phyloP scores from a whole-genome alignment of 35 echinoderm and acorn worm species.

The Apostichopus californicus region DNA sequence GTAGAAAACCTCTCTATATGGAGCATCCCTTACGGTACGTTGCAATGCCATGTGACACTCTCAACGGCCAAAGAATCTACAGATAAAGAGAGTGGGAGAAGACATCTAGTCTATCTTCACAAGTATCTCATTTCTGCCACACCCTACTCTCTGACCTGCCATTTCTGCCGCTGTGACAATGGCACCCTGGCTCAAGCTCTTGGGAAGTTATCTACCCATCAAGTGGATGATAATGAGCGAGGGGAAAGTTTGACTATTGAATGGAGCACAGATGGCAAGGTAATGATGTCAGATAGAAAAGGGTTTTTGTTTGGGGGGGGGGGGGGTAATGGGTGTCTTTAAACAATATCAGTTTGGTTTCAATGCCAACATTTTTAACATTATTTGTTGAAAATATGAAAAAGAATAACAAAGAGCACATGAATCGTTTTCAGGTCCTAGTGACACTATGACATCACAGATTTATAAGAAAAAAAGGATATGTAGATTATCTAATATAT shows the following conservation, averaged over 20 bases:
- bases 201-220: neutral
- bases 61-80: neutral
- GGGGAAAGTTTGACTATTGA: neutral
- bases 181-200: slow-evolving; percentile 17
- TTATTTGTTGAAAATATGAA: too few species aligned
- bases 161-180: neutral
- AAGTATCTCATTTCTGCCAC: neutral
- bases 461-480: too few species aligned
- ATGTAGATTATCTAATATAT: too few species aligned
- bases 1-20: slow-evolving; percentile 15
- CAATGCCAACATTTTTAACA: too few species aligned
- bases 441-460: too few species aligned
- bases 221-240: neutral
- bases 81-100: neutral
- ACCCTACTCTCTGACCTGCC: neutral
- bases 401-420: too few species aligned
- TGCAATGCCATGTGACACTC: slow-evolving; percentile 24
- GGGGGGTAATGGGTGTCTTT: too few species aligned
- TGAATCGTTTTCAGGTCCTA: too few species aligned
- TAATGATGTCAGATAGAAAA: neutral
- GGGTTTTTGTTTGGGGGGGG: too few species aligned
- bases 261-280: neutral
- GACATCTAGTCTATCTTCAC: neutral
- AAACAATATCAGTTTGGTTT: too few species aligned
- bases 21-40: slow-evolving; percentile 13